These are phyloP conservation scores for Adela reaumurella DNA, from an alignment of 2,888 invertebrate species.

Conservation along the genomic window DNA sequence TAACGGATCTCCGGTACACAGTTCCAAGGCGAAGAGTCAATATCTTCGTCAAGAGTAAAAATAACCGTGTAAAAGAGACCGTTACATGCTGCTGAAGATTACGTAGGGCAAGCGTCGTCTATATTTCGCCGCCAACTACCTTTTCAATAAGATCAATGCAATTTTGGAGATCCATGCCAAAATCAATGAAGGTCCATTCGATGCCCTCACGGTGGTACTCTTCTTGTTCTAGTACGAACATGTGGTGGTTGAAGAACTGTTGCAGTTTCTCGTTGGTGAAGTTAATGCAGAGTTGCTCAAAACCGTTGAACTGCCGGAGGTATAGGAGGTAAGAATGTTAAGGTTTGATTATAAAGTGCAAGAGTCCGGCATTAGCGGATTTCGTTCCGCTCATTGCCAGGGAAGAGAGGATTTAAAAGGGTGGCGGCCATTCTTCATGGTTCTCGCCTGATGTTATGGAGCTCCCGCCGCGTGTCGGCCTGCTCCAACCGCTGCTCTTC, in stretches of 20 bases:
- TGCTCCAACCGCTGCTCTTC: not conserved
- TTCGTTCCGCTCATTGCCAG: slow-evolving; percentile 29
- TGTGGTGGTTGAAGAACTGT: slow-evolving; percentile 94
- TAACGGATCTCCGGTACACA: not conserved
- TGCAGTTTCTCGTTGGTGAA: slow-evolving; percentile 92
- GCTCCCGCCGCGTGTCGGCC: not conserved
- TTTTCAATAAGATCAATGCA: slow-evolving; percentile 79
- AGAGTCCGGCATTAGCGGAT: slow-evolving; percentile 30
- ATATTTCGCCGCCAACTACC: slow-evolving; percentile 59
- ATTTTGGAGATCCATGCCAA: slow-evolving; percentile 86
- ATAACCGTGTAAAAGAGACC: not conserved
- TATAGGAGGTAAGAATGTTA: slow-evolving; percentile 30
- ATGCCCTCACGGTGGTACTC: slow-evolving; percentile 89
- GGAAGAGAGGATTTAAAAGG: slow-evolving; percentile 13
- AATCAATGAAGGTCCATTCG: slow-evolving; percentile 91
- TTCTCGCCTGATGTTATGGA: slow-evolving; percentile 1
- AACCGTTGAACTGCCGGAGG: slow-evolving; percentile 76
- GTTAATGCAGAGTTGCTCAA: slow-evolving; percentile 92
- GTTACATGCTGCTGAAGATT: not conserved
- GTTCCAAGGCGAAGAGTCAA: too few species aligned
- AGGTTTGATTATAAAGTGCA: slow-evolving; percentile 20
- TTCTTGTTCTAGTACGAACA: slow-evolving; percentile 93
- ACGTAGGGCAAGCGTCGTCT: slow-evolving; percentile 50
- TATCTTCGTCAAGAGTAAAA: not conserved
- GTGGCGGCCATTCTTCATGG: slow-evolving; percentile 6